Percentiles rank a stretch among this genome's conserved stretches.
Conservation (phyloP, 1,140 invertebrate species). For the Drosophila dunni region DNA sequence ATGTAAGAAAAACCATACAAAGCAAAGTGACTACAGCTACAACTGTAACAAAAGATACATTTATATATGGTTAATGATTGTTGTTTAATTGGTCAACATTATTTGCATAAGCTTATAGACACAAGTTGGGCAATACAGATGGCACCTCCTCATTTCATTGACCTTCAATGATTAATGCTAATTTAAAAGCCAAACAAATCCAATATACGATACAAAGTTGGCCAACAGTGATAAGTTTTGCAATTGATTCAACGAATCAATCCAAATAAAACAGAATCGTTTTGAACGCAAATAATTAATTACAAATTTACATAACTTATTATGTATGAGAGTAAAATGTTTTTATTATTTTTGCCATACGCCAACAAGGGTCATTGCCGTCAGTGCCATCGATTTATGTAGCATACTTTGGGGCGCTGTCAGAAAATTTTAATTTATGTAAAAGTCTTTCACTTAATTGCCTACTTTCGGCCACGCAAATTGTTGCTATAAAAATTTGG, state of each 20-base stretch:
- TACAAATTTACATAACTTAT: slow-evolving; percentile 25
- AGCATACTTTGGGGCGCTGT: slow-evolving; percentile 9
- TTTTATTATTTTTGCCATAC: slow-evolving; percentile 17
- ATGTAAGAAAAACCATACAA: slow-evolving; percentile 34
- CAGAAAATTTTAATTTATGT: slow-evolving; percentile 10
- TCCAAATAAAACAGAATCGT: not conserved
- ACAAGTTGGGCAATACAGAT: slow-evolving; percentile 51
- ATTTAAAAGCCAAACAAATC: slow-evolving; percentile 64
- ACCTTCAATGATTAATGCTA: slow-evolving; percentile 68
- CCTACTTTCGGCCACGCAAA: slow-evolving; percentile 24
- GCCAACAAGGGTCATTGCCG: slow-evolving; percentile 27
- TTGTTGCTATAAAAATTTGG: slow-evolving; percentile 1
- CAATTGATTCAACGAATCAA: slow-evolving; percentile 6
- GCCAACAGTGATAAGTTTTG: slow-evolving; percentile 35
- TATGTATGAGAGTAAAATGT: slow-evolving; percentile 1
- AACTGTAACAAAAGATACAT: slow-evolving; percentile 13
- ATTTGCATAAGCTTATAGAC: slow-evolving; percentile 54
- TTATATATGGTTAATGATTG: slow-evolving; percentile 20
- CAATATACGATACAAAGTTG: slow-evolving; percentile 26
- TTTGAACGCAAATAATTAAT: slow-evolving; percentile 17
- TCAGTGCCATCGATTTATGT: not conserved
- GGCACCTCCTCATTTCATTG: slow-evolving; percentile 69
- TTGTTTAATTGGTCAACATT: slow-evolving; percentile 31
- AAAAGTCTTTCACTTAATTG: slow-evolving; percentile 21
- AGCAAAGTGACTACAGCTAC: slow-evolving; percentile 21